Base-by-base conservation (phyloP, 2,888 invertebrate genomes). In the Rhaphigaster nebulosa region DNA sequence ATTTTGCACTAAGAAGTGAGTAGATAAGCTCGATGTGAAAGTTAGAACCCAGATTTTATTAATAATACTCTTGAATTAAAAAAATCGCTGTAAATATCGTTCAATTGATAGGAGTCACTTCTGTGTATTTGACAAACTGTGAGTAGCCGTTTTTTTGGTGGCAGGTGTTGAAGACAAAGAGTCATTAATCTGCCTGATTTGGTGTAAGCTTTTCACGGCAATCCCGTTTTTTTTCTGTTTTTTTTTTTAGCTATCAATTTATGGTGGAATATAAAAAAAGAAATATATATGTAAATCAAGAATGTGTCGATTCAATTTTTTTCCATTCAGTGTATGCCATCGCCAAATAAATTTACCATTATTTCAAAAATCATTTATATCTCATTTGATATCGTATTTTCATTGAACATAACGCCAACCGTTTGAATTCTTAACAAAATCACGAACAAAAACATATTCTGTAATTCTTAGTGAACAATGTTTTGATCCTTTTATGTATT, bases 141-240 rank as follows among this genome's bases (percentile, higher is more conserved):
- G 70, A 38, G 23, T 38, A 23, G 70, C 70, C 70, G 20, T 76
- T 76, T n/a, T n/a, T 70, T 76, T 38, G 34, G 70, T 6, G 70
- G 38, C 70, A 76, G 70, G 70, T 76, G 70, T 76, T 76, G 70
- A 76, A 34, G 70, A 76, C 70, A 76, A 76, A 34, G 70, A 34
- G 38, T 76, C 70, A 76, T 76, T 76, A 76, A 76, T 76, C 70
- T 76, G 23, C 20, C 70, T 76, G 70, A 76, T 76, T 76, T 76
- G 70, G 38, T 76, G 70, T 76, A 20, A 20, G 70, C 70, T 34
- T n/a, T 76, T 76, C 70, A 38, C 70, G 5, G 70, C 70, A 6
- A 38, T 34, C 20, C 34, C 70, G 20, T 38, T 76, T 76, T 65
- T 65, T 65, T 34, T 20, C 8, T 1, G 1, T 38, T 23, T 38